phyloP scores from a whole-genome alignment of 2,113 vertebrate species.

The Eublepharis macularius region DNA sequence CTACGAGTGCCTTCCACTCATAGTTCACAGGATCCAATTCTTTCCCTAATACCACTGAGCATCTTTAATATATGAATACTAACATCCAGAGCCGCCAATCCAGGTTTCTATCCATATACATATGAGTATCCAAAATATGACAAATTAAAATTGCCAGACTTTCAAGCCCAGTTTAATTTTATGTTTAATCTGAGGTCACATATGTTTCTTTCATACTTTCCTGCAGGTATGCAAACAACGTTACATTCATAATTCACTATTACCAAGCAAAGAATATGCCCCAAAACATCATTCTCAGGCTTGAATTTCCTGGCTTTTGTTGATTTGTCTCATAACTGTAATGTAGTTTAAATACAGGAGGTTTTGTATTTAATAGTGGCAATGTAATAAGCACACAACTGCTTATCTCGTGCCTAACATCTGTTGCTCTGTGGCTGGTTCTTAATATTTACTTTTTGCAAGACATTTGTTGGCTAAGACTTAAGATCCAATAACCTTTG shows the following conservation, averaged over 20 bases:
- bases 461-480: slow-evolving; percentile 42
- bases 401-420: slow-evolving; percentile 5
- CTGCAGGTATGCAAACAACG: neutral
- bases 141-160: neutral
- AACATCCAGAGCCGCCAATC: neutral
- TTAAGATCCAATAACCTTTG: slow-evolving; percentile 46
- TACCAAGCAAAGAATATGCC: slow-evolving; percentile 11
- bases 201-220: rapidly evolving
- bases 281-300: slow-evolving; percentile 5
- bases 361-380: slow-evolving; percentile 42
- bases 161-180: neutral
- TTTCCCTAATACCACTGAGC: too few relatives aligned
- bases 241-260: slow-evolving; percentile 1
- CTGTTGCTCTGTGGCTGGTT: slow-evolving; percentile 14
- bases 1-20: too few relatives aligned
- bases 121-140: neutral
- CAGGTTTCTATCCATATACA: neutral
- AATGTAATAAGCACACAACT: slow-evolving; percentile 23
- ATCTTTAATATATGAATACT: neutral
- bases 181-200: neutral
- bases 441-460: slow-evolving; percentile 50
- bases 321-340: slow-evolving; percentile 45
- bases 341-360: slow-evolving; percentile 41
- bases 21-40: too few relatives aligned
- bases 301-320: slow-evolving; percentile 26